Conservation (phyloP, 2,113 vertebrate genomes). For the Melanerpes aurifrons region DNA sequence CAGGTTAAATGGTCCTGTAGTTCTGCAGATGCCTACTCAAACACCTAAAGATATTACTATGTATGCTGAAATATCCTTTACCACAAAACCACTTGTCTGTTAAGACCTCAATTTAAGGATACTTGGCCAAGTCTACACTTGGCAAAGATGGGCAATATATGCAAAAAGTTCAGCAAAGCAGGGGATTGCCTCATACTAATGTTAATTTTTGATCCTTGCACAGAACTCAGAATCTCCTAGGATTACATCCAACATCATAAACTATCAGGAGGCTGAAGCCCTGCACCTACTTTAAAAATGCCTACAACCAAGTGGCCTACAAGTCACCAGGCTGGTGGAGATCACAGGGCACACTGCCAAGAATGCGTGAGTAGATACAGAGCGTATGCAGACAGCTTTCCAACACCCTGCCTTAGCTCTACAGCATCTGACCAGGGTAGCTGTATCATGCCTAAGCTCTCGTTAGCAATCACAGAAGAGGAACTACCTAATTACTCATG, state of each 20-base stretch:
- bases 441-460: not conserved
- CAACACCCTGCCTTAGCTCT: not conserved
- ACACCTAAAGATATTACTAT: not conserved
- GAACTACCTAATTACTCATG: not conserved
- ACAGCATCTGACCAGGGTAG: not conserved
- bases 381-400: not conserved
- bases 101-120: not conserved
- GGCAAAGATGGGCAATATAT: not conserved
- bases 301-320: not conserved
- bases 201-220: not conserved
- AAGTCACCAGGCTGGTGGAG: not conserved
- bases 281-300: not conserved
- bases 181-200: not conserved
- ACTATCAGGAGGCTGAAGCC: not conserved
- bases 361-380: not conserved
- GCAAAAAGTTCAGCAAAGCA: not conserved
- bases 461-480: not conserved
- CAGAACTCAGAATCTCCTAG: not conserved
- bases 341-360: not conserved
- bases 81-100: not conserved
- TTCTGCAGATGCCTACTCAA: not conserved
- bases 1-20: accelerated
- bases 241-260: not conserved
- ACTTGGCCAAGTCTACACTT: not conserved
- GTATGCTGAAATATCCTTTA: not conserved